These are phyloP conservation scores for Alethe diademata DNA, from an alignment of 2,113 vertebrate species.

Conservation along the genomic window DNA sequence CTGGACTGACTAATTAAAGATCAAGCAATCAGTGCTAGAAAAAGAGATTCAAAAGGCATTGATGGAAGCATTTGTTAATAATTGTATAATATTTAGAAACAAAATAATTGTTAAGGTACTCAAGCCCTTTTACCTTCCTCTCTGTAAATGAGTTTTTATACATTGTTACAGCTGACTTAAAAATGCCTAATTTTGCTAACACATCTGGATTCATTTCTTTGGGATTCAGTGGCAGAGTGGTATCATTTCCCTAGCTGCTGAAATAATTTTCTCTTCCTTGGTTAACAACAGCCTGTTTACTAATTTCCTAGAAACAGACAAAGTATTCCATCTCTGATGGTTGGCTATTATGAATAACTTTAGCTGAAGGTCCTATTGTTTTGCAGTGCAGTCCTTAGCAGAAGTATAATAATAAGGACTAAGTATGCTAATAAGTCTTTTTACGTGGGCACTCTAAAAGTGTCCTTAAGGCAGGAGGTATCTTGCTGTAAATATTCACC, in stretches of 20 bases:
- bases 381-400: not conserved
- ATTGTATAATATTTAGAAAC: not conserved
- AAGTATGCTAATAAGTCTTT: not conserved
- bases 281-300: not conserved
- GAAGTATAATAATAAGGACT: not conserved
- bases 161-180: not conserved
- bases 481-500: not conserved
- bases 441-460: not conserved
- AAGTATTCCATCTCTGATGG: not conserved
- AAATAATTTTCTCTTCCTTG: slow-evolving; percentile 16
- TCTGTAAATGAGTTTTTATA: not conserved
- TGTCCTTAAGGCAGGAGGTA: not conserved
- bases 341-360: not conserved
- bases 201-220: not conserved
- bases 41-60: not conserved
- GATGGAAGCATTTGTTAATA: not conserved
- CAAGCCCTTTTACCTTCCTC: not conserved
- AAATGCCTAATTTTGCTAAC: not conserved
- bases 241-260: not conserved
- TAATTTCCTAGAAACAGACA: not conserved
- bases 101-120: not conserved
- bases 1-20: not conserved
- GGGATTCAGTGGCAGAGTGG: not conserved
- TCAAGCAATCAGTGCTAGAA: not conserved
- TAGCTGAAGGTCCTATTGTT: not conserved